Base-by-base conservation (phyloP, 2,797 vertebrate species). In the Synaphobranchus kaupii region DNA sequence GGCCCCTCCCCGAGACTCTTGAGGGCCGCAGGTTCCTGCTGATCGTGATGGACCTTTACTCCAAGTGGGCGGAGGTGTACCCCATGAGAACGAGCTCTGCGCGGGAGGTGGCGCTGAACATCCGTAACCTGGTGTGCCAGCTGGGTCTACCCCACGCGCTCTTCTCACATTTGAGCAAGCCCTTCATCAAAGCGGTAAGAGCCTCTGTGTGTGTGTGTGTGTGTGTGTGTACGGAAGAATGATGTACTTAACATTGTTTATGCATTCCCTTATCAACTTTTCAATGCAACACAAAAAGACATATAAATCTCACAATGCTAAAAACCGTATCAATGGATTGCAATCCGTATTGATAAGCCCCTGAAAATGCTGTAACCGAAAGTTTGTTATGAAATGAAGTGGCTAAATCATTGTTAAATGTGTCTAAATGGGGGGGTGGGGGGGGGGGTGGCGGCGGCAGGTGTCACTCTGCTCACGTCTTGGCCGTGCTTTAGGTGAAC, bases 51-150 rank as follows among this genome's bases (percentile, higher is more conserved):
- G 63, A 68, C 63, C 63, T 68, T 3, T 68, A 68, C 63, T n/a
- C 63, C 63, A 68, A 68, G 7, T 68, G 63, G 63, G 12, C 25
- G 7, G 63, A 68, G 63, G 63, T 25, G 25, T 68, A 25, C 63
- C 63, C 63, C n/a, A 68, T 68, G 63, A 28, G n/a, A 8, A 68
- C 63, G 13, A 68, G 63, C 63, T 68, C 25, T 10, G 63, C 63
- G 6, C 15, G n/a, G 63, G 63, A 68, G n/a, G 63, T 68, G n/a
- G 63, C 63, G 2, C 63, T 68, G 63, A 68, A 68, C 63, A n/a
- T 68, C 25, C 63, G 63, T 28, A 68, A 68, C 63, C 63, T 68
- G 63, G n/a, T 68, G 63, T 68, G 63, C 63, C 63, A 68, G 63
- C 63, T 68, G 25, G 63, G 63, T 28, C 20, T 68, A 6, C 63